phyloP scores from a whole-genome alignment of 2,797 vertebrate species.

The Poeciliopsis gracilis region DNA sequence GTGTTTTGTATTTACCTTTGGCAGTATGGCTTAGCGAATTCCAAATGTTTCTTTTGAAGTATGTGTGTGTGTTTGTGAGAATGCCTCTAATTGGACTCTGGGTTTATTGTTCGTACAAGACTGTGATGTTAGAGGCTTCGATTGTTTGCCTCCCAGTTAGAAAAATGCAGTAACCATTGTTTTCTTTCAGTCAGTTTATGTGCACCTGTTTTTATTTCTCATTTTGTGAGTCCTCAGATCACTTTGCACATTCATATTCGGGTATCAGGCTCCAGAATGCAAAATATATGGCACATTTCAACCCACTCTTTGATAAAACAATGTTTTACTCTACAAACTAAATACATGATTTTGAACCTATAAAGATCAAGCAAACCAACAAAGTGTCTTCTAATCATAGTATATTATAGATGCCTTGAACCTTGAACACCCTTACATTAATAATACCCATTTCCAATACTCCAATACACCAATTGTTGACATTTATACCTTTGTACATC shows the following conservation, averaged over 20 bases:
- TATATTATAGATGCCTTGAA: not conserved
- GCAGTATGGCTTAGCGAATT: conserved; percentile 51
- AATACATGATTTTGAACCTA: not conserved
- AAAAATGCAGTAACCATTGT: conserved; percentile 23
- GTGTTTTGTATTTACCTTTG: conserved; percentile 73
- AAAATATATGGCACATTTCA: not conserved
- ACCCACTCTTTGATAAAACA: not conserved
- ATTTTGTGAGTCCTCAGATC: not conserved
- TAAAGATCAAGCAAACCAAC: not conserved
- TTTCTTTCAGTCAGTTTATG: conserved; percentile 25
- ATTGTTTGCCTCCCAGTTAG: conserved; percentile 61
- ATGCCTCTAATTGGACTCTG: conserved; percentile 51
- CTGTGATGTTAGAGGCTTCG: conserved; percentile 57
- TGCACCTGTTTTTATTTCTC: conserved; percentile 5
- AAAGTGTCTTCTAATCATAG: not conserved
- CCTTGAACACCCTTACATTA: not conserved
- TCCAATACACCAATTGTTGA: not conserved
- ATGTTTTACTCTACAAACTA: not conserved
- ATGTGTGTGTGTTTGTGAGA: conserved; percentile 29
- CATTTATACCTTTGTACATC: not conserved
- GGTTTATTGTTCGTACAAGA: conserved; percentile 56
- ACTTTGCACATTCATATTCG: conserved; percentile 1
- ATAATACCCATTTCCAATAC: not conserved
- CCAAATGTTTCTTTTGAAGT: conserved; percentile 28
- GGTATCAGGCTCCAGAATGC: not conserved